Percentiles rank a stretch among this genome's conserved stretches.
These are phyloP conservation scores for Salvelinus sp. DNA, from an alignment of 2,113 vertebrate genomes.

Conservation along the genomic window DNA sequence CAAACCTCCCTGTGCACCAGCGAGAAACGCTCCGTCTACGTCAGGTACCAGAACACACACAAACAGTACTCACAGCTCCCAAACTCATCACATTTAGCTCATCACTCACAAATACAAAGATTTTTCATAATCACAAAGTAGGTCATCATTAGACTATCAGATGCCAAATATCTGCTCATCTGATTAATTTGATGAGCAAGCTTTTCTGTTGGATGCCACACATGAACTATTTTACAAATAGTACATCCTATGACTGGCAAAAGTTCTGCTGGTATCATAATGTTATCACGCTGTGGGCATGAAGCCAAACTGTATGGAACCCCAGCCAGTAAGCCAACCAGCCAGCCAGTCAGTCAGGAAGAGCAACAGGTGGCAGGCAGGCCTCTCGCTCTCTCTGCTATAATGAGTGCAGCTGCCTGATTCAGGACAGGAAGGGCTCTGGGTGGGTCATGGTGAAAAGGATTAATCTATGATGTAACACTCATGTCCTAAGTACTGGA, in stretches of 20 bases:
- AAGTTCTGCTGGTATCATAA: slow-evolving; percentile 33
- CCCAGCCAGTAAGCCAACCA: slow-evolving; percentile 49
- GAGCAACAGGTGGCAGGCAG: slow-evolving; percentile 28
- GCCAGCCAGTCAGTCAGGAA: slow-evolving; percentile 35
- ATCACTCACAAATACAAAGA: not conserved
- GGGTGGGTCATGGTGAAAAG: slow-evolving; percentile 46
- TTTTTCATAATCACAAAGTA: not conserved
- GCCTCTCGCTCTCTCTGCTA: slow-evolving; percentile 18
- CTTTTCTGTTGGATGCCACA: slow-evolving; percentile 22
- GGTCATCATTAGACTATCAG: not conserved
- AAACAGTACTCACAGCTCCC: not conserved
- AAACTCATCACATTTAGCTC: not conserved
- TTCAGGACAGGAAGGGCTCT: slow-evolving; percentile 11
- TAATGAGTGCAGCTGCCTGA: slow-evolving; percentile 20
- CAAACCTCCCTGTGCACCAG: slow-evolving; percentile 88
- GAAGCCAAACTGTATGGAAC: slow-evolving; percentile 51
- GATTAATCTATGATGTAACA: slow-evolving; percentile 41
- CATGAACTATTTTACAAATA: slow-evolving; percentile 3
- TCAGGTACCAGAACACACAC: slow-evolving; percentile 78
- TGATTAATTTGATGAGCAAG: slow-evolving; percentile 16
- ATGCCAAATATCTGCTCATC: not conserved
- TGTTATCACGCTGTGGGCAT: slow-evolving; percentile 49
- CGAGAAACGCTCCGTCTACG: slow-evolving; percentile 99
- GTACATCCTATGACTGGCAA: slow-evolving; percentile 19
- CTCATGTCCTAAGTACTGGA: not conserved